phyloP scores from a whole-genome alignment of 2,797 vertebrate genomes.

The Lithobates pipiens region DNA sequence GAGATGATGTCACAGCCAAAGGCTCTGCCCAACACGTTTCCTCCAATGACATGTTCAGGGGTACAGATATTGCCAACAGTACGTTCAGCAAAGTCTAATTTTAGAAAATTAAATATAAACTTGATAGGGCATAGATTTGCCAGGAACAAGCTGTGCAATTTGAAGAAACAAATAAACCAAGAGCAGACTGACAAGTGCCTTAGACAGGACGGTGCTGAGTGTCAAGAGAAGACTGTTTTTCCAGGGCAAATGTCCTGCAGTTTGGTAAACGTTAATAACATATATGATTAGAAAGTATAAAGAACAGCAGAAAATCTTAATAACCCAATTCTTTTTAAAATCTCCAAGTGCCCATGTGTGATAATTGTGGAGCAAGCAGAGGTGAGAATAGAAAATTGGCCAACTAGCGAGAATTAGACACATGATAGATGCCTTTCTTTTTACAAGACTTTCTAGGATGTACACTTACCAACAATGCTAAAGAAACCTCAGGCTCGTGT shows the following conservation, averaged over 20 bases:
- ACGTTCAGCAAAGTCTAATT: too few species aligned
- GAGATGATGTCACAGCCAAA: too few species aligned
- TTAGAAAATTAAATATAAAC: neutral
- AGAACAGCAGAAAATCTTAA: constrained; percentile 29
- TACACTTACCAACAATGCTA: neutral
- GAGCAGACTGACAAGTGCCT: neutral
- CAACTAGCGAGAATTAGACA: constrained; percentile 38
- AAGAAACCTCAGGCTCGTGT: neutral
- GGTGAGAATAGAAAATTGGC: constrained; percentile 17
- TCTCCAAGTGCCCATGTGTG: constrained; percentile 17
- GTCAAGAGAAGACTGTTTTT: constrained; percentile 13
- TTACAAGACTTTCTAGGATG: constrained; percentile 15
- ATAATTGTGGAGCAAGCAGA: constrained; percentile 34
- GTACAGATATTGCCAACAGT: too few species aligned
- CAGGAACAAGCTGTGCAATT: constrained; percentile 4
- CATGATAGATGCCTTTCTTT: constrained; percentile 22
- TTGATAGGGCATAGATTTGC: constrained; percentile 4
- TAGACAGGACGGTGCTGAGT: neutral
- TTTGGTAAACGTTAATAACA: constrained; percentile 33
- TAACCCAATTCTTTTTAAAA: constrained; percentile 34
- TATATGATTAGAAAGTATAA: constrained; percentile 27
- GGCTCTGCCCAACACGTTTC: too few species aligned
- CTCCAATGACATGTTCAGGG: too few species aligned
- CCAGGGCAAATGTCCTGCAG: neutral
- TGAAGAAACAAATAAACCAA: neutral